These are phyloP conservation scores for Xerus inauris DNA, from an alignment of 2,113 vertebrate genomes.

Conservation along the genomic window DNA sequence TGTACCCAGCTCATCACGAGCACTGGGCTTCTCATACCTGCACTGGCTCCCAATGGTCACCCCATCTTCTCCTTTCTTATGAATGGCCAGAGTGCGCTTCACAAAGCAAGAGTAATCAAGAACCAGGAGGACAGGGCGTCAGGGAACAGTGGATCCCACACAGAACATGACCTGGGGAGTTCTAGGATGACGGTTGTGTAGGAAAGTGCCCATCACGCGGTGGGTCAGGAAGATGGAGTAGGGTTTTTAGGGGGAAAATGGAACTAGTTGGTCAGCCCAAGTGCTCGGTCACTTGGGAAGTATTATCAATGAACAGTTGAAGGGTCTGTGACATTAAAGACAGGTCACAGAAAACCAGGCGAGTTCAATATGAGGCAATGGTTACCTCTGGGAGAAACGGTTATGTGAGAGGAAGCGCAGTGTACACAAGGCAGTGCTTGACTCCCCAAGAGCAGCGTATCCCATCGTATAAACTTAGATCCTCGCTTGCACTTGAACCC, in stretches of 20 bases:
- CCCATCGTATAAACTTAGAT: background rate
- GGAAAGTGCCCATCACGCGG: background rate
- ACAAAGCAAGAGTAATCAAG: background rate
- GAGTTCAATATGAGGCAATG: background rate
- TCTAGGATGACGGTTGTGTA: background rate
- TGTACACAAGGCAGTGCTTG: background rate
- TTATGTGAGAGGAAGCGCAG: background rate
- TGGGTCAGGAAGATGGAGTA: background rate
- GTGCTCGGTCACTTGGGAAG: background rate
- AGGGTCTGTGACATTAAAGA: background rate
- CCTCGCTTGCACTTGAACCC: background rate
- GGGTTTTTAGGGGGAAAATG: background rate
- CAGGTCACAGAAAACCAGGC: background rate
- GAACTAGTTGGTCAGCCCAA: background rate
- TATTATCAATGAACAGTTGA: background rate
- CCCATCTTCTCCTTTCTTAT: background rate
- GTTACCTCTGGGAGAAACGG: background rate
- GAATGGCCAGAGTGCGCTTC: background rate
- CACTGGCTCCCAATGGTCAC: background rate
- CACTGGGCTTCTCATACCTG: background rate
- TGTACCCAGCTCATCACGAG: background rate
- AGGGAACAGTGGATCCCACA: background rate
- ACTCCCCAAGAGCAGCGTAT: background rate
- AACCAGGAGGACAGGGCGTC: background rate
- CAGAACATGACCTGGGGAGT: background rate